These are phyloP conservation scores for Pyralis farinalis DNA, from an alignment of 2,888 invertebrate species.

Conservation along the genomic window DNA sequence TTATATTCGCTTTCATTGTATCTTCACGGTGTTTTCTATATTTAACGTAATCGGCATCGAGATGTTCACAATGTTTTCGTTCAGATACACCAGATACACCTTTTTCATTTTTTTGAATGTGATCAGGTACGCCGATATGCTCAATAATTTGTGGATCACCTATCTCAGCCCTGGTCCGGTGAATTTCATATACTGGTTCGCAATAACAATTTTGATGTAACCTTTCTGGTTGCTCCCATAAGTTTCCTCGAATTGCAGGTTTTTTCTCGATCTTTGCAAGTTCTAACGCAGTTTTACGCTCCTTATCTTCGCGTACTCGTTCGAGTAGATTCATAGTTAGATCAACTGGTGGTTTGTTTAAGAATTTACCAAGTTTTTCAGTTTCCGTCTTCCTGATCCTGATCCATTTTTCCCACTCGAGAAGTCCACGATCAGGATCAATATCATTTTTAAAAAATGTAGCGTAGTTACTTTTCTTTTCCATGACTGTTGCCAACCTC, in stretches of 20 bases:
- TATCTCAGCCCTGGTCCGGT: constrained; percentile 50
- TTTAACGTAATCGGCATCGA: constrained; percentile 42
- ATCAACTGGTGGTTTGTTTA: constrained; percentile 45
- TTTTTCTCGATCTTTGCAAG: constrained; percentile 53
- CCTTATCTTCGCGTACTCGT: constrained; percentile 48
- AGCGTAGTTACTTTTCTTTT: no score
- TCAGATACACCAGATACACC: constrained; percentile 41
- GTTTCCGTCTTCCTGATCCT: constrained; percentile 55
- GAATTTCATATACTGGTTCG: constrained; percentile 53
- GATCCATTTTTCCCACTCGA: constrained; percentile 67
- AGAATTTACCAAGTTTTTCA: constrained; percentile 32
- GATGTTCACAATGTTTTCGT: constrained; percentile 30
- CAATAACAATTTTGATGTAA: constrained; percentile 49
- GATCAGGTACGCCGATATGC: constrained; percentile 53
- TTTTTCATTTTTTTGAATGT: constrained; percentile 52
- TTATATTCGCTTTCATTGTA: constrained; percentile 39
- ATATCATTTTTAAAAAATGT: background rate
- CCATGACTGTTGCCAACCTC: no score
- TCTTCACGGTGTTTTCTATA: constrained; percentile 48
- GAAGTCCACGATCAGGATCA: constrained; percentile 49
- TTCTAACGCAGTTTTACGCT: constrained; percentile 53
- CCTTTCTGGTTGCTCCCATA: constrained; percentile 54
- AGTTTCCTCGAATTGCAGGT: constrained; percentile 36
- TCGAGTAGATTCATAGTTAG: constrained; percentile 58
- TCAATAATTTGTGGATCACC: constrained; percentile 50